phyloP scores from a whole-genome alignment of 2,113 vertebrate species.

The Phoxinus phoxinus region DNA sequence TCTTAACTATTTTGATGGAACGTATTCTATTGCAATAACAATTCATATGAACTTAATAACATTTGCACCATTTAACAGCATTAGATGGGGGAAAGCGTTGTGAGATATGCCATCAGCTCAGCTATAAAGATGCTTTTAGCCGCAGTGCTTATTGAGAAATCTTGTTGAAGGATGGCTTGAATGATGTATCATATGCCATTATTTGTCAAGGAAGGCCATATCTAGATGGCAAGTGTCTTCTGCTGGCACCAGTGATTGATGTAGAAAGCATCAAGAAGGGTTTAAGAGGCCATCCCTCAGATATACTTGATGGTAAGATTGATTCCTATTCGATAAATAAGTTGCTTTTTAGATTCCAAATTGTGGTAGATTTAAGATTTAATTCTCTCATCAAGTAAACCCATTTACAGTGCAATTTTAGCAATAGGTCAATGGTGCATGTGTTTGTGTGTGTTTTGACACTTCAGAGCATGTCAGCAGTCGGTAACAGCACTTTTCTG shows the following conservation, averaged over 20 bases:
- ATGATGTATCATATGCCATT: constrained; percentile 32
- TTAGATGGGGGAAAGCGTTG: neutral
- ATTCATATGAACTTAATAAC: constrained; percentile 15
- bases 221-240: constrained; percentile 20
- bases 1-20: neutral
- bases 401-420: neutral
- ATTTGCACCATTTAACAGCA: constrained; percentile 5
- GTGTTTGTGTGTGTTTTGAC: neutral
- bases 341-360: constrained; percentile 17
- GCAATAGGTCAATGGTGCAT: neutral
- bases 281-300: constrained; percentile 22
- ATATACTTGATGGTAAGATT: constrained; percentile 21
- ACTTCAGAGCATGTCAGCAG: neutral
- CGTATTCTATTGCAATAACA: neutral
- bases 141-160: constrained; percentile 9
- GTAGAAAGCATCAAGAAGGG: neutral
- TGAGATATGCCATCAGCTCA: neutral
- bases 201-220: constrained; percentile 30
- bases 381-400: neutral
- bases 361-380: neutral
- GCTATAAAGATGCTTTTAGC: constrained; percentile 45
- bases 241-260: constrained; percentile 4
- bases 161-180: constrained; percentile 17
- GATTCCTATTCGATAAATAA: neutral
- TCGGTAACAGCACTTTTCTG: neutral